Percentiles rank a stretch among this genome's conserved stretches.
Conservation (phyloP, 2,797 vertebrate genomes). For the Onychomys leucogaster region DNA sequence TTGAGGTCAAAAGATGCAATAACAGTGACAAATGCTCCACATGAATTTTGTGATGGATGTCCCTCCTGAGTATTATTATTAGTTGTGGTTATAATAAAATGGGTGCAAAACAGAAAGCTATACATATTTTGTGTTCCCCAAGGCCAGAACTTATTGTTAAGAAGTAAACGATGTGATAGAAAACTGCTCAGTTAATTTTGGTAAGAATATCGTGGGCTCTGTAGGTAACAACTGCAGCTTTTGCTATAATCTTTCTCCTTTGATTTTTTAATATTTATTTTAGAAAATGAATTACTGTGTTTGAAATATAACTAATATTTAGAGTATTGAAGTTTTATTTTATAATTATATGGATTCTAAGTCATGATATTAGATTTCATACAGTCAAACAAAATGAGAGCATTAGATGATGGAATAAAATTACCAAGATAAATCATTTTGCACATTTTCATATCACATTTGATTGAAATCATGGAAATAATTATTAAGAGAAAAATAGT, state of each 20-base stretch:
- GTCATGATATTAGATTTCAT: neutral
- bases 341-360: neutral
- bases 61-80: neutral
- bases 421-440: neutral
- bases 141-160: slow-evolving; percentile 34
- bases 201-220: neutral
- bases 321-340: neutral
- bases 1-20: neutral
- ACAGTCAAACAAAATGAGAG: slow-evolving; percentile 59
- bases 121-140: neutral
- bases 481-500: slow-evolving; percentile 27
- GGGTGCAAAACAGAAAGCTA: neutral
- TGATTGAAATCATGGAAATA: neutral
- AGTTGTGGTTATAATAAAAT: neutral
- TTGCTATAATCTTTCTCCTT: neutral
- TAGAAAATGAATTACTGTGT: neutral
- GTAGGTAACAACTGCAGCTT: neutral
- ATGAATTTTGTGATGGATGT: slow-evolving; percentile 10
- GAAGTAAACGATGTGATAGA: neutral
- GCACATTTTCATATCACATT: slow-evolving; percentile 18
- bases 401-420: slow-evolving; percentile 29
- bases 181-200: slow-evolving; percentile 55
- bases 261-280: neutral
- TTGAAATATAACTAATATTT: slow-evolving; percentile 15
- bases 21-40: neutral